Conservation (phyloP, 35 echinoderm and acorn worm species). For the Chiridota heheva region DNA sequence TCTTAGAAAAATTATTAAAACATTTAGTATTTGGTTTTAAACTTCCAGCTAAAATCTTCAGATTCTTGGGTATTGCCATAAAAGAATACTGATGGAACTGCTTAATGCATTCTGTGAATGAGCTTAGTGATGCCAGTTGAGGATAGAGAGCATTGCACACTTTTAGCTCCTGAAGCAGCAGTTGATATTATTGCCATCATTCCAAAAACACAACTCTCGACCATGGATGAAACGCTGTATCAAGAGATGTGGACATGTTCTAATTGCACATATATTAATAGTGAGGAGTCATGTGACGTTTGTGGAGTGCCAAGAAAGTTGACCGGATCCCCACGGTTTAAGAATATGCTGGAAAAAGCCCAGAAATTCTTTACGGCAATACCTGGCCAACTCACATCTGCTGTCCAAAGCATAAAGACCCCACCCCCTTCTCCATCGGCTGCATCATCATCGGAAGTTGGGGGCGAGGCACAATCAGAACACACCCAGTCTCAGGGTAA, state of each 20-base stretch:
- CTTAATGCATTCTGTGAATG: too few relatives aligned
- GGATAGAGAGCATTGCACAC: too few relatives aligned
- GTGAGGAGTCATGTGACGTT: not conserved
- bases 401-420: conserved; percentile 1
- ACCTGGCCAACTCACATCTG: conserved; percentile 17
- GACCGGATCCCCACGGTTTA: not conserved
- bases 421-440: not conserved
- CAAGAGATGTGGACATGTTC: conserved; percentile 17
- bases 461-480: not conserved
- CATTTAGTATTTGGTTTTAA: too few relatives aligned
- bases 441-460: not conserved
- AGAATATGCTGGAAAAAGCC: conserved; percentile 17
- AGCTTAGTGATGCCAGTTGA: too few relatives aligned
- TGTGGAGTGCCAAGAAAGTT: not conserved
- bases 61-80: too few relatives aligned
- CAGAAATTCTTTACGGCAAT: conserved; percentile 6
- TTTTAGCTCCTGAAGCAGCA: too few relatives aligned
- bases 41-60: too few relatives aligned
- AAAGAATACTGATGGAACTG: too few relatives aligned
- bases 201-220: too few relatives aligned
- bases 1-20: too few relatives aligned
- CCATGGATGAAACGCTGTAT: too few relatives aligned
- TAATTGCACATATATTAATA: conserved; percentile 26
- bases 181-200: too few relatives aligned
- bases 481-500: not conserved